Base-by-base conservation (phyloP, 2,797 vertebrate species). In the Dallia pectoralis region DNA sequence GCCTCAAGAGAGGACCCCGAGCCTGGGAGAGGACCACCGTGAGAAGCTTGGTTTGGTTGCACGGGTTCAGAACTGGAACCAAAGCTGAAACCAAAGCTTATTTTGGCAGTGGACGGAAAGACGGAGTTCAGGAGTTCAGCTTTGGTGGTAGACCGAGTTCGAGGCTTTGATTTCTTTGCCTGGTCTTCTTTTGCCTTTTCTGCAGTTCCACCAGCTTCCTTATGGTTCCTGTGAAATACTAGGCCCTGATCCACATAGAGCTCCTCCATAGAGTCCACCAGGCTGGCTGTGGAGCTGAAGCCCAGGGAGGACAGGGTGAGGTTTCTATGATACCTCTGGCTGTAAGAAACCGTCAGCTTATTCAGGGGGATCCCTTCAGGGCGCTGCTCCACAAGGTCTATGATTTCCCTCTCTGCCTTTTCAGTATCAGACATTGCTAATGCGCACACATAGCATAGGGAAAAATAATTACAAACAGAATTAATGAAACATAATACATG, bases 281-380 rank as follows among this genome's bases (percentile, higher is more conserved):
- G 84, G n/a, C 8, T 8, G 16, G 64, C 8, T 4, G 90, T 5
- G 0, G 79, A 85, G 27, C 25, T 25, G 53, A 91, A 92, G 22
- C 92, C 93, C 51, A 91, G 25, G 8, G 80, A 36, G 40, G 73
- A 51, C 4, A 87, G 1, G 0, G 3, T 15, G 65, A 94, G 49
- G 16, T 90, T 87, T 0, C 71, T 0, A 18, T 32, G 32, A 80
- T 92, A 91, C 59, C 15, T 80, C 79, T 85, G 69, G 51, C 7
- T 83, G 74, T 89, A 94, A 29, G n/a, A 8, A 0, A 4, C 19
- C 7, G 78, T 2, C 33, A 94, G 3, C 33, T 4, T 74, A 32
- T 79, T 81, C 56, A 91, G 68, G n/a, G 53, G 84, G 71, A 93
- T 67, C 15, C 92, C 93, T 0, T 69, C 18, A 1, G 84, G 85